A percentile compares a stretch with the other conserved stretches of the same genome.
These are phyloP conservation scores for Ischnura elegans DNA, from an alignment of 2,888 invertebrate species.

Conservation along the genomic window DNA sequence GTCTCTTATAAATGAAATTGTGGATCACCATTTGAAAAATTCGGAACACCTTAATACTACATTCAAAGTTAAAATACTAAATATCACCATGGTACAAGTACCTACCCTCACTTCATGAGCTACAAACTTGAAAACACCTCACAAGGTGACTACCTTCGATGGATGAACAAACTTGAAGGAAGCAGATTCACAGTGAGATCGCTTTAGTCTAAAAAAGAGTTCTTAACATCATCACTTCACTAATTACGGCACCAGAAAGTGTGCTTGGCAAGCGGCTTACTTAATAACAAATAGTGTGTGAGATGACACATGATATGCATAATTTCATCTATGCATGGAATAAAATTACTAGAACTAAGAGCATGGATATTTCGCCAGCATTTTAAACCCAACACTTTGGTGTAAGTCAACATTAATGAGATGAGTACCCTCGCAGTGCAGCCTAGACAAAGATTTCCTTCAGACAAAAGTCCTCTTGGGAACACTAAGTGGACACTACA, in stretches of 20 bases:
- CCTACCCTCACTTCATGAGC: background rate
- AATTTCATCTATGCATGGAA: background rate
- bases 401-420: background rate
- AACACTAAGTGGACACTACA: too few species aligned
- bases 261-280: constrained; percentile 20
- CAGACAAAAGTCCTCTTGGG: too few species aligned
- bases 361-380: background rate
- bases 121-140: background rate
- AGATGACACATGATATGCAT: constrained; percentile 27
- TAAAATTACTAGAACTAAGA: background rate
- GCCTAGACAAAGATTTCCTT: background rate
- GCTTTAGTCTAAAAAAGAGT: background rate
- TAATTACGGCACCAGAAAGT: background rate
- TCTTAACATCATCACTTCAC: background rate
- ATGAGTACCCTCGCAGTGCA: background rate
- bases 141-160: background rate
- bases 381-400: background rate
- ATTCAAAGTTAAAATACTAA: constrained; percentile 8
- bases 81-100: background rate
- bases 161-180: background rate
- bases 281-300: background rate
- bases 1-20: background rate
- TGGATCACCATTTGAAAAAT: constrained; percentile 33
- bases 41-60: background rate
- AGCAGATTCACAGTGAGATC: background rate